These are phyloP conservation scores for Biston stratarius DNA, from an alignment of 2,888 invertebrate genomes.

Conservation along the genomic window DNA sequence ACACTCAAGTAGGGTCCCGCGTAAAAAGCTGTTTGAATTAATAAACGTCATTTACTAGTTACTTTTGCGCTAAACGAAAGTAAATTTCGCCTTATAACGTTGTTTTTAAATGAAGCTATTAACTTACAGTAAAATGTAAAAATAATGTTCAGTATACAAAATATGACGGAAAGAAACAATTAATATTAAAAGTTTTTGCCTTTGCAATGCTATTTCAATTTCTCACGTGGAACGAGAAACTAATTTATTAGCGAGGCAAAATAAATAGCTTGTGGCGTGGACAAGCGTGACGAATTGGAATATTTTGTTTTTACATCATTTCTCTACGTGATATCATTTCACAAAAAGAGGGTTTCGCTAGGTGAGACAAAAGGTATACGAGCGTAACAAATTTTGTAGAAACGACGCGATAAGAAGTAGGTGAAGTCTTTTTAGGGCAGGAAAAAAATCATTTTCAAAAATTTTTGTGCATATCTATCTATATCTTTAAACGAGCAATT, in stretches of 20 bases:
- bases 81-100: too few species aligned
- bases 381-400: constrained; percentile 61
- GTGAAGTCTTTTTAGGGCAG: background rate
- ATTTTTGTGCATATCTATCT: too few species aligned
- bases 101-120: too few species aligned
- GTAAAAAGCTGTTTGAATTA: too few species aligned
- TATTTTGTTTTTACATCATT: constrained; percentile 78
- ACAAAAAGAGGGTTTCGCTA: constrained; percentile 71
- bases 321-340: constrained; percentile 64
- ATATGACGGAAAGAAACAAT: constrained; percentile 41
- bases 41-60: too few species aligned
- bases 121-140: too few species aligned
- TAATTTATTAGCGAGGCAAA: constrained; percentile 72
- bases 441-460: background rate
- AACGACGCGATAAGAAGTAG: constrained; percentile 13
- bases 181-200: constrained; percentile 36
- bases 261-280: constrained; percentile 70
- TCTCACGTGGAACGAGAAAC: constrained; percentile 57
- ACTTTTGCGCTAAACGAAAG: too few species aligned
- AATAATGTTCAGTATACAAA: constrained; percentile 12
- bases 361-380: constrained; percentile 62
- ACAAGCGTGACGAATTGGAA: constrained; percentile 79
- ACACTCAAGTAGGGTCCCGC: too few species aligned
- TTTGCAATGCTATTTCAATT: constrained; percentile 49
- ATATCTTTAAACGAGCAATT: too few species aligned